Conservation (phyloP, 1,140 invertebrate species). For the Rhopalosiphum maidis region DNA sequence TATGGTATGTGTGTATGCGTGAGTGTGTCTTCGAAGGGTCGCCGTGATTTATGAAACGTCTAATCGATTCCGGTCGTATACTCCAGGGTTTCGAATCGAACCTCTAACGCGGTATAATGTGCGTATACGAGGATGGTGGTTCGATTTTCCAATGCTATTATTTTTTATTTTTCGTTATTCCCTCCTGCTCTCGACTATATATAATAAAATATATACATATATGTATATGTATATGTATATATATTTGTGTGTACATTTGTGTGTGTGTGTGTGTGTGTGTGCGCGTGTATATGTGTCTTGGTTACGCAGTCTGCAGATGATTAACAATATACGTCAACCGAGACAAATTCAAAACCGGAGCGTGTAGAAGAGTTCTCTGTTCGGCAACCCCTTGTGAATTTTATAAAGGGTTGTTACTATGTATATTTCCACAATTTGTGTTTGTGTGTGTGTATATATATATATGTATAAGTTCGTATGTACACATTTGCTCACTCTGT, state of each 20-base stretch:
- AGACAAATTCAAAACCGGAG: slow-evolving; percentile 49
- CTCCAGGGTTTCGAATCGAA: slow-evolving; percentile 39
- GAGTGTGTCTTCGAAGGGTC: slow-evolving; percentile 54
- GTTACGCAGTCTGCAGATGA: slow-evolving; percentile 39
- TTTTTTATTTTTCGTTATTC: neutral
- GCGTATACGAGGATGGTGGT: neutral
- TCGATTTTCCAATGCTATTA: slow-evolving; percentile 8
- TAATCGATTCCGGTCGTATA: slow-evolving; percentile 53
- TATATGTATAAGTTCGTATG: neutral
- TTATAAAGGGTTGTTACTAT: slow-evolving; percentile 44
- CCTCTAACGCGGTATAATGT: slow-evolving; percentile 23
- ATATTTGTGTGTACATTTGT: neutral
- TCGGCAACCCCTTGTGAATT: slow-evolving; percentile 11
- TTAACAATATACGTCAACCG: slow-evolving; percentile 42
- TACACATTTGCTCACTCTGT: neutral
- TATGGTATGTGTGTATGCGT: neutral
- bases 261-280: neutral
- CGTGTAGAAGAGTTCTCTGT: neutral
- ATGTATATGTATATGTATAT: neutral
- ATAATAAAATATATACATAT: neutral
- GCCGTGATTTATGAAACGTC: slow-evolving; percentile 54
- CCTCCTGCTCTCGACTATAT: neutral
- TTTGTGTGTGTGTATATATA: neutral
- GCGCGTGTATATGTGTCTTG: neutral
- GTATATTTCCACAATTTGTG: neutral